Evolutionary conservation across 2,888 invertebrate species (phyloP).

Genomic region (Drosophila dives): DNA sequence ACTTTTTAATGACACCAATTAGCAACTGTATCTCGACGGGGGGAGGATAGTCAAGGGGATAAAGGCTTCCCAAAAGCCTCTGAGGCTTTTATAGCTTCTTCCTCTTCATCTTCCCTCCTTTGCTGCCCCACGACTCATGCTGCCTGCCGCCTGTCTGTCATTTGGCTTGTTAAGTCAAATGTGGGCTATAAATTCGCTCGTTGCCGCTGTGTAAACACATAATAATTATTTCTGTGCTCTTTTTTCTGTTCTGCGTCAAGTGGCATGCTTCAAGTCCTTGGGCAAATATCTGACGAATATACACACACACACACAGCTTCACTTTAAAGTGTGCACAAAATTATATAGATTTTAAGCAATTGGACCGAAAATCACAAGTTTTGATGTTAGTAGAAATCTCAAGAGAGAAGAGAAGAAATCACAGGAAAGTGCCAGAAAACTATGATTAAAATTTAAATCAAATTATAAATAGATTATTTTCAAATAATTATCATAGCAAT

Average conservation of each 20-base stretch:
- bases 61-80: slow-evolving; percentile 39
- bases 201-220: slow-evolving; percentile 64
- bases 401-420: neutral
- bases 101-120: neutral
- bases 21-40: slow-evolving; percentile 40
- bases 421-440: neutral
- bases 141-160: neutral
- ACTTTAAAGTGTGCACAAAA: slow-evolving; percentile 6
- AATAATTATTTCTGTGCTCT: slow-evolving; percentile 72
- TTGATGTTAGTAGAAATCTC: neutral
- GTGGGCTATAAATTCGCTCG: slow-evolving; percentile 57
- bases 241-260: slow-evolving; percentile 41
- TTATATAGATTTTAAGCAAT: neutral
- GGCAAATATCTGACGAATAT: slow-evolving; percentile 23
- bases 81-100: slow-evolving; percentile 25
- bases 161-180: slow-evolving; percentile 65
- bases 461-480: neutral
- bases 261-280: slow-evolving; percentile 31
- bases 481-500: neutral
- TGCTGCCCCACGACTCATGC: neutral
- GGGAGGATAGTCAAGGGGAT: neutral
- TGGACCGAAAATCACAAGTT: neutral
- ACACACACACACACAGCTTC: slow-evolving; percentile 2
- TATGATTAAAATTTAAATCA: neutral
- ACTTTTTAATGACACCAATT: slow-evolving; percentile 80